These are phyloP conservation scores for Protaetia brevitarsis DNA, from an alignment of 1,140 invertebrate species.

Conservation along the genomic window DNA sequence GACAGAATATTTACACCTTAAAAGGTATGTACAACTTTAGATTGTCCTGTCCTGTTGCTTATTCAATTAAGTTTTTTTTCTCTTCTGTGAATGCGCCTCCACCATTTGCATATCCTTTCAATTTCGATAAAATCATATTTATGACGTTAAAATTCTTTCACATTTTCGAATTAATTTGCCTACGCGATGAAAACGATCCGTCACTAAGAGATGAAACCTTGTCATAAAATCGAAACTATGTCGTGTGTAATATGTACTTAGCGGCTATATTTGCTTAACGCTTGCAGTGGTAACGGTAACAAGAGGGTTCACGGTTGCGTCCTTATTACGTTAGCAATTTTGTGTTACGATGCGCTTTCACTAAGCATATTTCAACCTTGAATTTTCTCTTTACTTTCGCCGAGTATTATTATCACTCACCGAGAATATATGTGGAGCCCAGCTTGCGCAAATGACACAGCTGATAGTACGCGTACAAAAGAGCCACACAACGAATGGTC, in stretches of 20 bases:
- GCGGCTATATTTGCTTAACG: background rate
- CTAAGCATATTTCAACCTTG: conserved; percentile 8
- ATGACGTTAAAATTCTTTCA: background rate
- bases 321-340: background rate
- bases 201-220: background rate
- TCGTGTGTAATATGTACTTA: too few species aligned
- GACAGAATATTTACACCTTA: too few species aligned
- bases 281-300: background rate
- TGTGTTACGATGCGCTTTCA: conserved; percentile 4
- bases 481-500: conserved; percentile 81
- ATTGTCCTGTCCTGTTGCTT: too few species aligned
- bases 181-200: too few species aligned
- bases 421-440: conserved; percentile 82
- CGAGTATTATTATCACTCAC: background rate
- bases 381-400: conserved; percentile 20
- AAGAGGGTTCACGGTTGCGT: conserved; percentile 22
- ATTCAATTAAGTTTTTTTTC: too few species aligned
- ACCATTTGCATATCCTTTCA: too few species aligned
- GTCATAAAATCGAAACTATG: background rate
- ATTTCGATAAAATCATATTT: background rate
- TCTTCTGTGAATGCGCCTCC: too few species aligned
- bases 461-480: conserved; percentile 91
- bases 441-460: conserved; percentile 84
- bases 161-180: background rate
- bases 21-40: too few species aligned